Percentiles rank a stretch among this genome's conserved stretches.
phyloP scores from a whole-genome alignment of 1,140 invertebrate genomes.

The Hyposmocoma kahamanoa region DNA sequence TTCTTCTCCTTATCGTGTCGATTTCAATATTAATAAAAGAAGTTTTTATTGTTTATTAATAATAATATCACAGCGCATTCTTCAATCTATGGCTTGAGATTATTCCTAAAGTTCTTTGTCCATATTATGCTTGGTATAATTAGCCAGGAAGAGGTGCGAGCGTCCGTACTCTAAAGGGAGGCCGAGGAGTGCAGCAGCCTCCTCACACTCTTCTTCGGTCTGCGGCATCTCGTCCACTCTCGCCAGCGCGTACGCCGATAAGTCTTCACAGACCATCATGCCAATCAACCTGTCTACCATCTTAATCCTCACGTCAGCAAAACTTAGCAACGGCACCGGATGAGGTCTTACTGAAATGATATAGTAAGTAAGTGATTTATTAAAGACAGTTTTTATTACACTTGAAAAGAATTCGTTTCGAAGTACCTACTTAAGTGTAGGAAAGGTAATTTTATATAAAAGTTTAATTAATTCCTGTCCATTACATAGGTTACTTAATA shows the following conservation, averaged over 20 bases:
- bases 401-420: too few species aligned
- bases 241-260: constrained; percentile 40
- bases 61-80: too few species aligned
- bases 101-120: constrained; percentile 18
- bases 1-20: too few species aligned
- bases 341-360: constrained; percentile 37
- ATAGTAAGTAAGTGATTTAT: too few species aligned
- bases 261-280: constrained; percentile 57
- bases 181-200: constrained; percentile 28
- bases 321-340: constrained; percentile 33
- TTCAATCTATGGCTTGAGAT: too few species aligned
- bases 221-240: constrained; percentile 34
- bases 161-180: constrained; percentile 28
- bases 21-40: too few species aligned
- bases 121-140: not conserved
- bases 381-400: too few species aligned
- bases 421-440: too few species aligned
- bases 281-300: constrained; percentile 34
- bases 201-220: constrained; percentile 31
- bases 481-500: too few species aligned
- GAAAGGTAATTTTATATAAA: too few species aligned
- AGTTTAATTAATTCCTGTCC: too few species aligned
- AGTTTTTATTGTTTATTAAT: too few species aligned
- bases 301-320: constrained; percentile 51
- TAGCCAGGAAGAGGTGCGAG: constrained; percentile 34